phyloP scores from a whole-genome alignment of 2,113 vertebrate genomes.

The Atherinomorus stipes region DNA sequence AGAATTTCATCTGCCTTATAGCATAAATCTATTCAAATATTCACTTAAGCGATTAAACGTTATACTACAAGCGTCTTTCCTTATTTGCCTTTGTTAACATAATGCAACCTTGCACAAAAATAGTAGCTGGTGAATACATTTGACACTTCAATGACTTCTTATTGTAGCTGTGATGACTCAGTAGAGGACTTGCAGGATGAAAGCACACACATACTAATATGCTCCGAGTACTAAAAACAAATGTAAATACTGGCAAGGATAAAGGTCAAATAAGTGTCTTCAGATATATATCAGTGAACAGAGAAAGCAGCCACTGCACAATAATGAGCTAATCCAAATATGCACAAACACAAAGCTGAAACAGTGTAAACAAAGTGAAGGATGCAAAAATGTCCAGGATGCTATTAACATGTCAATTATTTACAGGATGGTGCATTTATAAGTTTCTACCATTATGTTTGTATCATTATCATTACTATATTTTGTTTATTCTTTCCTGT shows the following conservation, averaged over 20 bases:
- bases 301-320: not conserved
- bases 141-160: not conserved
- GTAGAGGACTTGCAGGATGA: too few relatives aligned
- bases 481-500: constrained; percentile 45
- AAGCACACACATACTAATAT: too few relatives aligned
- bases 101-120: not conserved
- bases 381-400: too few relatives aligned
- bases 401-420: too few relatives aligned
- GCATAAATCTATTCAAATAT: too few relatives aligned
- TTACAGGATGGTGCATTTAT: too few relatives aligned
- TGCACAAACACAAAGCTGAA: not conserved
- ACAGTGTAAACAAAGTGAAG: not conserved
- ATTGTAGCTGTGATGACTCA: not conserved
- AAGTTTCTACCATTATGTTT: too few relatives aligned
- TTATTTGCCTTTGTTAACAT: not conserved
- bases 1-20: too few relatives aligned
- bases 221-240: not conserved
- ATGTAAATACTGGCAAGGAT: not conserved
- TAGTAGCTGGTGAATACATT: not conserved
- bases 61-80: not conserved
- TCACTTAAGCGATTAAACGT: too few relatives aligned
- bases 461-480: not conserved
- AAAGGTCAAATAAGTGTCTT: constrained; percentile 10
- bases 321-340: not conserved
- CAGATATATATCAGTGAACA: not conserved